phyloP scores from a whole-genome alignment of 2,797 vertebrate genomes.

The Anabacerthia variegaticeps region DNA sequence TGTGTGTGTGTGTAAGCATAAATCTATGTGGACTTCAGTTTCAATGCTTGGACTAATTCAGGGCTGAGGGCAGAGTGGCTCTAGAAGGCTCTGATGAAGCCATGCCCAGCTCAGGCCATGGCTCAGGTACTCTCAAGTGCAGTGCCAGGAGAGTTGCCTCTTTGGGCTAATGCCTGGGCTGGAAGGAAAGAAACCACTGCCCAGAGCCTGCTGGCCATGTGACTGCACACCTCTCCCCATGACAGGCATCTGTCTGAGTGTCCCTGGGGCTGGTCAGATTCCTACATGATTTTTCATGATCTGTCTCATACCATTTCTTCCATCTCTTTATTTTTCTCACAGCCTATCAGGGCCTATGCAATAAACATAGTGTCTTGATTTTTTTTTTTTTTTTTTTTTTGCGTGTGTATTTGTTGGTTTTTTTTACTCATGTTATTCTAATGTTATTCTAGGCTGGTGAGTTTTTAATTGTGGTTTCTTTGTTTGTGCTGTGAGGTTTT shows the following conservation, averaged over 20 bases:
- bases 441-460: neutral
- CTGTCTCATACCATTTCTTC: neutral
- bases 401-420: no score
- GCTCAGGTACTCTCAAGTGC: neutral
- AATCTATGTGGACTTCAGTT: neutral
- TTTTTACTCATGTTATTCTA: neutral
- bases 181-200: neutral
- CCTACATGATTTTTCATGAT: neutral
- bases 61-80: neutral
- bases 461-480: slow-evolving; percentile 2
- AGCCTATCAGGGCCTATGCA: neutral
- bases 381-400: neutral
- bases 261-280: slow-evolving; percentile 3
- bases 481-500: neutral
- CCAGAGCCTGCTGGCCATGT: neutral
- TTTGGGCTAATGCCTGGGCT: neutral
- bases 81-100: neutral
- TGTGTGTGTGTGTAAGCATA: neutral
- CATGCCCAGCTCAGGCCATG: neutral
- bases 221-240: neutral
- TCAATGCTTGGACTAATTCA: neutral
- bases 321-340: neutral
- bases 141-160: neutral
- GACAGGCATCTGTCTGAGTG: neutral
- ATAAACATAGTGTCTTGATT: slow-evolving; percentile 14